Evolutionary conservation across 2,113 vertebrate species (phyloP).

Genomic region (Parus major): DNA sequence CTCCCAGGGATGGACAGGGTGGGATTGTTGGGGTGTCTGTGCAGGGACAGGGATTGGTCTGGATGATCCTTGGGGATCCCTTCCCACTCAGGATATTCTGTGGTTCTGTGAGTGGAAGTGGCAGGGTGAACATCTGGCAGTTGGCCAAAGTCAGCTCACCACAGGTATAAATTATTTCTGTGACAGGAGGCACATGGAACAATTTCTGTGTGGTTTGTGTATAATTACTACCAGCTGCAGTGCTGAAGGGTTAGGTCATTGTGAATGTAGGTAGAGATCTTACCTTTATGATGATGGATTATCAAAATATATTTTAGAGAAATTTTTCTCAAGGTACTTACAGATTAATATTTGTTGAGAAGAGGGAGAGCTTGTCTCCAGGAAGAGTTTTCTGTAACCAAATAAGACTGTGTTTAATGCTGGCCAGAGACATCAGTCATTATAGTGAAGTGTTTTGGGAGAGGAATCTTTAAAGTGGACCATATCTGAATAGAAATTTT

Average conservation of each 20-base stretch:
- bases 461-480: background rate
- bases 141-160: background rate
- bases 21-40: background rate
- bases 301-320: background rate
- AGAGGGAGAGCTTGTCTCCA: background rate
- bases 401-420: background rate
- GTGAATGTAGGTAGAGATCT: background rate
- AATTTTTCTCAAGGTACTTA: background rate
- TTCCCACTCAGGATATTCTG: background rate
- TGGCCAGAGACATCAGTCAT: background rate
- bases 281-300: background rate
- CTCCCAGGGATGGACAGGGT: background rate
- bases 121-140: background rate
- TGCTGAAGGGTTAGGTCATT: background rate
- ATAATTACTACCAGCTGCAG: background rate
- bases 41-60: fast-evolving
- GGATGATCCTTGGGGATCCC: fast-evolving
- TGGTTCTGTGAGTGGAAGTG: background rate
- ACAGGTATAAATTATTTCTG: background rate
- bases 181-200: background rate
- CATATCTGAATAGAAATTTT: background rate
- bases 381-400: background rate
- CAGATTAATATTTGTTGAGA: background rate
- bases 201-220: background rate
- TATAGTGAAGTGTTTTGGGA: background rate